These are phyloP conservation scores for Tragopan temminckii DNA, from an alignment of 2,797 vertebrate species.

Conservation along the genomic window DNA sequence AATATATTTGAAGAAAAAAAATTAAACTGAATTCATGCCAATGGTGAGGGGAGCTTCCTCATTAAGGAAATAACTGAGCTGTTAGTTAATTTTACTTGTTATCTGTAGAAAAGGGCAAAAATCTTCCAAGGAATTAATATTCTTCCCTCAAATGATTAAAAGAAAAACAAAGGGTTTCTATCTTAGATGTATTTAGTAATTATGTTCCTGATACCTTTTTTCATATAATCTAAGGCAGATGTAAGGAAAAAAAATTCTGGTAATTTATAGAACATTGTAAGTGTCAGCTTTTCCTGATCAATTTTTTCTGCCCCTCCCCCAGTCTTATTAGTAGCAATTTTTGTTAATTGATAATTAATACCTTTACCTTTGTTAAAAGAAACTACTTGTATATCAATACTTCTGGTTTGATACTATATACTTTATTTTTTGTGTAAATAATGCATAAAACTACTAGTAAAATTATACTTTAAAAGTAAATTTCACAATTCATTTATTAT, in stretches of 20 bases:
- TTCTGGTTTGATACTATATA: constrained; percentile 55
- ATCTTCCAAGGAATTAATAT: constrained; percentile 69
- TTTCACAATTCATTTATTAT: constrained; percentile 18
- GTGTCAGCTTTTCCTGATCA: constrained; percentile 67
- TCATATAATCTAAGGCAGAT: constrained; percentile 68
- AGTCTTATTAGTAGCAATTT: constrained; percentile 74
- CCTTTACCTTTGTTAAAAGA: constrained; percentile 69
- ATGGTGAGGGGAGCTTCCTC: constrained; percentile 64
- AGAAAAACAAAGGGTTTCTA: constrained; percentile 75
- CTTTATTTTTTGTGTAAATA: constrained; percentile 72
- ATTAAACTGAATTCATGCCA: constrained; percentile 62
- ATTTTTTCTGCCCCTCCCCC: constrained; percentile 33
- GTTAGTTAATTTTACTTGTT: constrained; percentile 81
- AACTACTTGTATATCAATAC: constrained; percentile 65
- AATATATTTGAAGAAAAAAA: constrained; percentile 64
- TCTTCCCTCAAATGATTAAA: constrained; percentile 78
- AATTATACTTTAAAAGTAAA: not conserved
- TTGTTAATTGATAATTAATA: constrained; percentile 82
- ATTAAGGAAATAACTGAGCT: constrained; percentile 82
- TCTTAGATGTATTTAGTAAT: constrained; percentile 77
- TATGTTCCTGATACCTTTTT: constrained; percentile 72
- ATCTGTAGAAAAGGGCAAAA: constrained; percentile 72
- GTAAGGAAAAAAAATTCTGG: constrained; percentile 10
- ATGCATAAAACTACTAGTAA: constrained; percentile 65
- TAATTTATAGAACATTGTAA: constrained; percentile 73